Conservation (phyloP, 2,797 vertebrate species). For the Lycodopsis pacificus region DNA sequence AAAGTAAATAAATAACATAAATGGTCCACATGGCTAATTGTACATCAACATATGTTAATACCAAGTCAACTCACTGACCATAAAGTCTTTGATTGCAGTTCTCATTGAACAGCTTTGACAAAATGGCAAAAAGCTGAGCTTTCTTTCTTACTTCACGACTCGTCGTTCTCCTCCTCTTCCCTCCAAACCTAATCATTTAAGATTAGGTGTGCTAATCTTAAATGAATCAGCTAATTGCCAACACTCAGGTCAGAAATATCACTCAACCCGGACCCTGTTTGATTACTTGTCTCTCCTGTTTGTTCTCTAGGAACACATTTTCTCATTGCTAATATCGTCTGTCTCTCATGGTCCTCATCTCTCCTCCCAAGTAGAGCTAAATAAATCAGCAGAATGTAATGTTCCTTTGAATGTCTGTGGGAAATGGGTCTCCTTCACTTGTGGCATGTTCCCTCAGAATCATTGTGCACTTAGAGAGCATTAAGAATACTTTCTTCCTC, state of each 20-base stretch:
- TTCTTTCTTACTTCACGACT: too few relatives aligned
- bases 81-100: background rate
- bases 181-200: too few relatives aligned
- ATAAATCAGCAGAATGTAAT: slow-evolving; percentile 24
- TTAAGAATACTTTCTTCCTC: background rate
- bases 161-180: too few relatives aligned
- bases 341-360: slow-evolving; percentile 9
- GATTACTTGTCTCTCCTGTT: background rate
- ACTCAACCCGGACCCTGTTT: background rate
- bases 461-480: background rate
- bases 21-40: background rate
- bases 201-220: background rate
- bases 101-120: background rate
- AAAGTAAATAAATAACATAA: background rate
- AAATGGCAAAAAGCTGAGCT: too few relatives aligned
- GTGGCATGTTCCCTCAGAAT: slow-evolving; percentile 8
- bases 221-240: background rate
- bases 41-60: background rate
- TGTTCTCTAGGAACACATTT: background rate
- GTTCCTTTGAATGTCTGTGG: slow-evolving; percentile 10
- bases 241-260: background rate
- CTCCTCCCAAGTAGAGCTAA: background rate
- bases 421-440: slow-evolving; percentile 13
- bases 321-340: background rate
- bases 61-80: background rate